Evolutionary conservation across 1,140 invertebrate genomes (phyloP).

Genomic region (Drosophila saltans): DNA sequence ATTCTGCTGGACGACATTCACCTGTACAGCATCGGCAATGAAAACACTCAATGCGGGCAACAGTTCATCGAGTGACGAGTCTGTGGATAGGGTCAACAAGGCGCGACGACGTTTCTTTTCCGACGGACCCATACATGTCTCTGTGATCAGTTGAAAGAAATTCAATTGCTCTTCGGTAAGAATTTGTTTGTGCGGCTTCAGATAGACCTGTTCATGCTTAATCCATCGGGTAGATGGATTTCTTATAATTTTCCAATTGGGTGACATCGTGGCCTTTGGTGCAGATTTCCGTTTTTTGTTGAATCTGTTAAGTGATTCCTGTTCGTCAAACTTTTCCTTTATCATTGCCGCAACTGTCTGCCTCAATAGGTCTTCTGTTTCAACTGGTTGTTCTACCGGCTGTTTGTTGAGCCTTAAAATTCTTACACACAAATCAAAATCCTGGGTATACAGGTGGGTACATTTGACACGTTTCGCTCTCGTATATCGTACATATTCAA

Average conservation of each 20-base stretch:
- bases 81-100: slow-evolving; percentile 18
- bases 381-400: background rate
- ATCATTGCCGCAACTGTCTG: background rate
- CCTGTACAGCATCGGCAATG: slow-evolving; percentile 25
- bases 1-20: slow-evolving; percentile 33
- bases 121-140: slow-evolving; percentile 19
- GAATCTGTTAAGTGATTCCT: background rate
- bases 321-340: background rate
- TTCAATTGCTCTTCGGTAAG: slow-evolving; percentile 39
- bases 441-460: background rate
- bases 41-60: slow-evolving; percentile 28
- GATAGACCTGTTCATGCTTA: slow-evolving; percentile 25
- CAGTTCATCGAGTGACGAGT: slow-evolving; percentile 37
- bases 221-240: slow-evolving; percentile 1
- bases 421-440: background rate
- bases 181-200: slow-evolving; percentile 26
- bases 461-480: background rate
- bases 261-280: background rate
- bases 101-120: slow-evolving; percentile 14
- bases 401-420: background rate
- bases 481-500: background rate
- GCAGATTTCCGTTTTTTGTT: background rate
- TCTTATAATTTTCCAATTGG: background rate
- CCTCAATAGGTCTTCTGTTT: background rate
- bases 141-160: slow-evolving; percentile 33